A percentile compares a stretch with the other conserved stretches of the same genome.
phyloP scores from a whole-genome alignment of 2,113 vertebrate genomes.

The Ranitomeya variabilis region DNA sequence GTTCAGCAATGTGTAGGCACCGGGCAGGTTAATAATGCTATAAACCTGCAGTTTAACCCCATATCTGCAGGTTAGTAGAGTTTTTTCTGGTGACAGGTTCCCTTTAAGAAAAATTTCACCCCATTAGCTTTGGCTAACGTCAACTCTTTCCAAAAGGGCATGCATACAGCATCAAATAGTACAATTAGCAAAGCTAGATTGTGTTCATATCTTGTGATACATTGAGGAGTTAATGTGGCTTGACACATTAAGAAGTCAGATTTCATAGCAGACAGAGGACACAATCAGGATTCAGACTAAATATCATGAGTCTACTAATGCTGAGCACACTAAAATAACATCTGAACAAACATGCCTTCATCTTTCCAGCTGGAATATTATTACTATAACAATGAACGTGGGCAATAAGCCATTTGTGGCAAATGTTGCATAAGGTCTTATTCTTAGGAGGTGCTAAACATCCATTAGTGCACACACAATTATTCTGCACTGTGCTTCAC shows the following conservation, averaged over 20 bases:
- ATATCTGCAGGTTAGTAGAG: too few species aligned
- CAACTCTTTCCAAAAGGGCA: background rate
- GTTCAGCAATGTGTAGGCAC: too few species aligned
- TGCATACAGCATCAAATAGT: background rate
- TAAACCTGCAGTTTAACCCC: too few species aligned
- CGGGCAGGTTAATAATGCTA: too few species aligned
- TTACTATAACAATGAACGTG: background rate
- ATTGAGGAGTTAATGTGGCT: constrained; percentile 1
- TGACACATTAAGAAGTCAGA: constrained; percentile 18
- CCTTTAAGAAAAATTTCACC: background rate
- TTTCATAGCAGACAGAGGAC: background rate
- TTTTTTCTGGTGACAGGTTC: too few species aligned
- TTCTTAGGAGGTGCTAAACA: background rate
- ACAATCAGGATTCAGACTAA: background rate
- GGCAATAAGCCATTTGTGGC: constrained; percentile 15
- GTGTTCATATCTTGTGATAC: background rate
- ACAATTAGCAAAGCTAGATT: background rate
- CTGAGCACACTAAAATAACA: background rate
- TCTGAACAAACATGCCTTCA: constrained; percentile 19
- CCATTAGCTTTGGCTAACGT: background rate
- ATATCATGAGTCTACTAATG: constrained; percentile 11
- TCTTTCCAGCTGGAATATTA: constrained; percentile 21
- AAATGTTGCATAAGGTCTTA: constrained; percentile 24
- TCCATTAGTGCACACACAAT: constrained; percentile 18
- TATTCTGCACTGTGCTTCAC: background rate